These are phyloP conservation scores for Magallana ariakensis DNA, from an alignment of 1,140 invertebrate genomes.

Conservation along the genomic window DNA sequence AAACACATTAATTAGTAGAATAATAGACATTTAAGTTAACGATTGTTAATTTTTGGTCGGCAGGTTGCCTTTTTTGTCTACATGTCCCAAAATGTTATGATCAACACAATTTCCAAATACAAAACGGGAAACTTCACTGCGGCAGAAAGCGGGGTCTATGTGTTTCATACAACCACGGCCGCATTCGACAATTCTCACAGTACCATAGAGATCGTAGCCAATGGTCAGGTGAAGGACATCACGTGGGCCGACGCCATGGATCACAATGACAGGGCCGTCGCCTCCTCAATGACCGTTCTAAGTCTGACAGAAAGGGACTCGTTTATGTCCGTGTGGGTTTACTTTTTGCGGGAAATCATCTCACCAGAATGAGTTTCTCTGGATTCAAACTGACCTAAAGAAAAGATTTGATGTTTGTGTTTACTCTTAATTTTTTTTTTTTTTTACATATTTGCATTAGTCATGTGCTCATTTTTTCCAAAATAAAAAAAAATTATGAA, in stretches of 20 bases:
- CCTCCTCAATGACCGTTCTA: neutral
- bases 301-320: neutral
- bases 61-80: slow-evolving; percentile 33
- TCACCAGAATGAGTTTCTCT: slow-evolving; percentile 16
- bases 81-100: neutral
- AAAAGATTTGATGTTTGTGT: too few species aligned
- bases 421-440: too few species aligned
- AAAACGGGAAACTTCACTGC: slow-evolving; percentile 16
- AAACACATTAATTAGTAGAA: too few species aligned
- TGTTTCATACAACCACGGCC: slow-evolving; percentile 26
- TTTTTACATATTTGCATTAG: too few species aligned
- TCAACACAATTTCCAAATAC: neutral
- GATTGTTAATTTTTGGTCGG: too few species aligned
- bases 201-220: neutral
- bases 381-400: neutral
- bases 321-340: slow-evolving; percentile 23
- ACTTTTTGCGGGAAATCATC: neutral
- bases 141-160: neutral
- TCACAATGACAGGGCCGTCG: neutral
- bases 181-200: neutral
- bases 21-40: too few species aligned
- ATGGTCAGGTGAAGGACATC: neutral
- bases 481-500: too few species aligned
- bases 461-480: too few species aligned
- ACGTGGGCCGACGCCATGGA: neutral